Evolutionary conservation across 2,113 vertebrate species (phyloP), one percentile per base, ranked within the genome.

Genomic region (Brienomyrus longianalis): DNA sequence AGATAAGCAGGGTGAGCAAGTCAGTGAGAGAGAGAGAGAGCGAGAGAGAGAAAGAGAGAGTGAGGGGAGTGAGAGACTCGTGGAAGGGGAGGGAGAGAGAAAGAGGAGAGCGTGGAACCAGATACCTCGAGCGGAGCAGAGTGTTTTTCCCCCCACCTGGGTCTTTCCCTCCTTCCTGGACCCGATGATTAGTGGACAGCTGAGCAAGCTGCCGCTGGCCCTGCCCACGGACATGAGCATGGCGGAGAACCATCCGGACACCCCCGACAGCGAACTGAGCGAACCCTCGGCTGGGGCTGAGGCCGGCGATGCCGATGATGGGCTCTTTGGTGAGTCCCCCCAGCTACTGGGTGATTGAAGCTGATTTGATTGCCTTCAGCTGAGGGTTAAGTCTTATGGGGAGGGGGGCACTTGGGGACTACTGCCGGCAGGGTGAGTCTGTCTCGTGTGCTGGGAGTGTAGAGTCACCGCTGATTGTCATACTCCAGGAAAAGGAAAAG

Each of bases 101-200:
- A 35, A 70, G 54, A 91, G 48, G 31, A 52, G 77, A 43, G 52
- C 56, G 51, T 80, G 39, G 85, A 87, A 54, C 21, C 77, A 59
- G 45, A 47, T 39, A 89, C 80, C 52, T n/a, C 15, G 31, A 59
- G 39, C 80, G n/a, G 35, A 87, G 85, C 51, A 54, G 27, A 86
- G 52, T 8, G 17, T n/a, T 51, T 48, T 4, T 7, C 13, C 47
- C 19, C 31, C 83, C 74, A 91, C 54, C 91, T 93, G 94, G 89
- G 89, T 83, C 50, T 83, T 74, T 89, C 48, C 47, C 88, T 89
- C 94, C 94, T 93, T 95, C 95, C 96, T 97, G 98, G 97, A 98
- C 96, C 98, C 97, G 96, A 98, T 99, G 98, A 99, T 99, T 97
- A 97, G 98, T 95, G 98, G 98, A 97, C 98, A 98, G 97, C 97